Evolutionary conservation across 2,888 invertebrate genomes (phyloP), one percentile per base, ranked within the genome.

Genomic region (Sialis fuliginosa): DNA sequence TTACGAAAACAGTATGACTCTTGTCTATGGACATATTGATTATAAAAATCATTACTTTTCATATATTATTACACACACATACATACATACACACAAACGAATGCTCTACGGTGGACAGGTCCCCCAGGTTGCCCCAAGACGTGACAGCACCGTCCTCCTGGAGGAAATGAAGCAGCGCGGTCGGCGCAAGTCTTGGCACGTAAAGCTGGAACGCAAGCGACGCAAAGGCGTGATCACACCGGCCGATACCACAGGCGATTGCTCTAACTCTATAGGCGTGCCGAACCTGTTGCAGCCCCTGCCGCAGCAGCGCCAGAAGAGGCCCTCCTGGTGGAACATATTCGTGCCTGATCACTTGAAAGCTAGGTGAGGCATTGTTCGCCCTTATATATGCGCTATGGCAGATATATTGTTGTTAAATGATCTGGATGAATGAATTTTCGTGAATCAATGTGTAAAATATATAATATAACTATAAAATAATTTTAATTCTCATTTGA

Each of bases 261-360:
- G 57, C 63, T 63, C 46, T n/a, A 52, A 55, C 5, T 44, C 50
- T 33, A 33, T 31, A 33, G 12, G 33, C 44, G 8, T 13, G 10
- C 31, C 12, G 10, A 34, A 30, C 8, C 30, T 48, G 49, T 60
- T 54, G 69, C 62, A 54, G 31, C 51, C 62, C 56, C 56, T 61
- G 1, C 57, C 57, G 5, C 74, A 70, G 58, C 67, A 69, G 37
- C 67, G 79, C 32, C 78, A 84, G 62, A 86, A 86, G 62, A 70
- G 86, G 51, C 79, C 81, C 37, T 87, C 86, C 37, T 89, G 88
- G 88, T 89, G 88, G 88, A 87, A 86, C 63, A 84, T 87, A 52
- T 86, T 88, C 61, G 80, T 82, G 42, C 81, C 83, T 44, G 86
- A 88, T 56, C 79, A 78, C 58, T 70, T 74, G 50, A 77, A 75